These are phyloP conservation scores for Exaiptasia diaphana DNA, from an alignment of 64 coral and sea anemone genomes.

Conservation along the genomic window DNA sequence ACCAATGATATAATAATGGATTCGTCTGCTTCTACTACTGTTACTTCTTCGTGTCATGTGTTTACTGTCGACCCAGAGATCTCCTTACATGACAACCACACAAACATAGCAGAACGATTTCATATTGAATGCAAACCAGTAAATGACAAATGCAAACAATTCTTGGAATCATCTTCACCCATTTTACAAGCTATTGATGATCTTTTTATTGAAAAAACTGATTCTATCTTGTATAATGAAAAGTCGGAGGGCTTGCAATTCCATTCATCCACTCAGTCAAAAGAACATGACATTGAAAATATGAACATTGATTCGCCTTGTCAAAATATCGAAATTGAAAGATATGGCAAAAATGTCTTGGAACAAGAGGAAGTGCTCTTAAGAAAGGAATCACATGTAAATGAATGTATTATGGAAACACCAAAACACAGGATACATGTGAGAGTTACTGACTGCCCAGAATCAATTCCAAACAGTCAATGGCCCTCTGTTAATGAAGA, in stretches of 20 bases:
- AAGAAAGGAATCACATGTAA: background rate
- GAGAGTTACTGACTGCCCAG: background rate
- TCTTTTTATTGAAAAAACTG: constrained; percentile 53
- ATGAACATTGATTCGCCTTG: no score
- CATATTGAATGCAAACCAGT: constrained; percentile 52
- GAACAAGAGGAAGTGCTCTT: no score
- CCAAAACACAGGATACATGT: constrained; percentile 10
- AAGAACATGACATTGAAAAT: background rate
- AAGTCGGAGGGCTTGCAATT: background rate
- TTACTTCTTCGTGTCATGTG: constrained; percentile 94
- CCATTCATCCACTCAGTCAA: background rate
- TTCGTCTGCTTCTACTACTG: constrained; percentile 31
- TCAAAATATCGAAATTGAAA: no score
- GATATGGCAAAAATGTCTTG: no score
- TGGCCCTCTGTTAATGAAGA: background rate
- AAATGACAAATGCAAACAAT: constrained; percentile 52
- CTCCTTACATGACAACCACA: constrained; percentile 50
- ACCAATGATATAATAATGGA: constrained; percentile 23
- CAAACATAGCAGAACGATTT: constrained; percentile 69
- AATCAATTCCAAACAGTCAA: background rate
- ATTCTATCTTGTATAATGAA: constrained; percentile 6
- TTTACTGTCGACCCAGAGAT: constrained; percentile 79
- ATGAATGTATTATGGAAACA: constrained; percentile 16
- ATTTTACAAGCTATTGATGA: constrained; percentile 74
- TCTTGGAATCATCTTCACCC: constrained; percentile 57